Evolutionary conservation across 64 coral and sea anemone species (phyloP).

Genomic region (Anthopleura sola): DNA sequence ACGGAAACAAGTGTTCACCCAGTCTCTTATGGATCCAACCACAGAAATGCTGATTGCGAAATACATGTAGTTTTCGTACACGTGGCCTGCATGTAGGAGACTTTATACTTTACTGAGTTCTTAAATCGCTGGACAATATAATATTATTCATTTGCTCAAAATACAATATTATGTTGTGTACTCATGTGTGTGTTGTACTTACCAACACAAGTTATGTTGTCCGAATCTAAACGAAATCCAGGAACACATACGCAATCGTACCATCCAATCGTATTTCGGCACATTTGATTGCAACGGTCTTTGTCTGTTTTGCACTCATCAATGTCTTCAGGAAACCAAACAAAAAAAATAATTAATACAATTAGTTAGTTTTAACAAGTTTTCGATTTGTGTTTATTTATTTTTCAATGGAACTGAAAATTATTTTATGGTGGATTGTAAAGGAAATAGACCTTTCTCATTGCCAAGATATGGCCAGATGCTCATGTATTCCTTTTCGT

Average conservation of each 20-base stretch:
- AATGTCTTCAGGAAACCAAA: background rate
- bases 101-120: too few relatives aligned
- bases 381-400: background rate
- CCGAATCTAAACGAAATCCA: constrained; percentile 13
- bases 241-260: constrained; percentile 2
- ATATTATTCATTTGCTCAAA: background rate
- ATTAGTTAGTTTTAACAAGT: background rate
- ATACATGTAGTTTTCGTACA: too few relatives aligned
- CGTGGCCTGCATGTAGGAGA: too few relatives aligned
- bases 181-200: background rate
- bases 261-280: constrained; percentile 11
- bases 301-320: constrained; percentile 30
- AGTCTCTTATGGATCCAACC: too few relatives aligned
- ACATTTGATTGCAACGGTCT: constrained; percentile 10
- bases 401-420: too few relatives aligned
- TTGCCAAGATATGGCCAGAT: too few relatives aligned
- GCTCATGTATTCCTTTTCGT: too few relatives aligned
- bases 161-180: background rate
- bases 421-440: too few relatives aligned
- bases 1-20: too few relatives aligned
- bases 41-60: too few relatives aligned
- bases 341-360: background rate
- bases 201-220: constrained; percentile 26
- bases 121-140: too few relatives aligned
- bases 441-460: too few relatives aligned